phyloP scores from a whole-genome alignment of 2,113 vertebrate genomes.

The Leptosomus discolor region DNA sequence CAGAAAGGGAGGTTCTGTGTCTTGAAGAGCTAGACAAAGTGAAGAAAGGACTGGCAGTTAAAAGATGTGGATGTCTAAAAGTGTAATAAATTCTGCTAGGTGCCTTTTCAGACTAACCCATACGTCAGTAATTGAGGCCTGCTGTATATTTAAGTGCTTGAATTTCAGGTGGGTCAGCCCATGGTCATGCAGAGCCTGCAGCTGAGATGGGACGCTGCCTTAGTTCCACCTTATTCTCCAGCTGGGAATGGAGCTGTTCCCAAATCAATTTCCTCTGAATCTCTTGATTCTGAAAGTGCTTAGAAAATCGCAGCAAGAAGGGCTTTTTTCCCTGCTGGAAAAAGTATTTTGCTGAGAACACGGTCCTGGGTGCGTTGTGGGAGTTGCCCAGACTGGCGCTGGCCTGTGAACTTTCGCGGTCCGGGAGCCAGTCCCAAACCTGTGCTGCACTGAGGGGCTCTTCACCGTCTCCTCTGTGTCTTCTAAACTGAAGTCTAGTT shows the following conservation, averaged over 20 bases:
- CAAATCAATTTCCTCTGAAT: neutral
- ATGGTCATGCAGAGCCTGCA: neutral
- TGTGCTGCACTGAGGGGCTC: neutral
- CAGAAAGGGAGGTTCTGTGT: neutral
- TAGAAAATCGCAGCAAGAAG: neutral
- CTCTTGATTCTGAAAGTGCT: neutral
- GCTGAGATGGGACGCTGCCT: neutral
- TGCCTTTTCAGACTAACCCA: neutral
- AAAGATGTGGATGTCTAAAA: neutral
- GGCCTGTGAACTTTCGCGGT: neutral
- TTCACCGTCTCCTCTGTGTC: fast-evolving
- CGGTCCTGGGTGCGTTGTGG: neutral
- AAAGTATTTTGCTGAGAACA: neutral
- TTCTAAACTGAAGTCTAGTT: neutral
- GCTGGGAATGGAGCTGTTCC: neutral
- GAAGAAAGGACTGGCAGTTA: neutral
- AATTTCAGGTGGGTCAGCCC: neutral
- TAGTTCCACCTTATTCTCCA: neutral
- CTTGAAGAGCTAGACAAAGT: neutral
- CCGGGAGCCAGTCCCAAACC: neutral
- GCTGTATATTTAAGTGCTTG: neutral
- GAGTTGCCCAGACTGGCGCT: neutral
- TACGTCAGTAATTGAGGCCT: neutral
- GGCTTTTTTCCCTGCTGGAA: neutral
- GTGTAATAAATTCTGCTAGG: neutral